A percentile compares a stretch with the other conserved stretches of the same genome.
phyloP scores from a whole-genome alignment of 2,888 invertebrate genomes.

The Steinernema hermaphroditum region DNA sequence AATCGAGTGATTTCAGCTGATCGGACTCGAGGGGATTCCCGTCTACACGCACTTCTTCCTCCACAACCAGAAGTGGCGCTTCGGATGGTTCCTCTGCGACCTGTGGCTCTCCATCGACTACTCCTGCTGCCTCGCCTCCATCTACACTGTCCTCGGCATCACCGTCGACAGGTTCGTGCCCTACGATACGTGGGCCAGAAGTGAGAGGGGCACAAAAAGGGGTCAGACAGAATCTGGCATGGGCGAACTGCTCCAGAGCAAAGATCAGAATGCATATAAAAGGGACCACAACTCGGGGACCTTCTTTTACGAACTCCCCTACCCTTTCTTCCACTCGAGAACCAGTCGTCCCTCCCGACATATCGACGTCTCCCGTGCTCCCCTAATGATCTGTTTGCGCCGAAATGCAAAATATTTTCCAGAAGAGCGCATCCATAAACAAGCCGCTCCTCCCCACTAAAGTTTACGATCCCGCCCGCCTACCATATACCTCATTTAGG shows the following conservation, averaged over 20 bases:
- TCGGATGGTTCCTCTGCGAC: slow-evolving; percentile 92
- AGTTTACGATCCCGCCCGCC: not conserved
- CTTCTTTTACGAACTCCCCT: too few species aligned
- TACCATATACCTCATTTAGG: slow-evolving; percentile 38
- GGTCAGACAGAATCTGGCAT: not conserved
- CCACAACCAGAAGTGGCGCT: slow-evolving; percentile 85
- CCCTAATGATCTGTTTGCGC: not conserved
- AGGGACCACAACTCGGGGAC: too few species aligned
- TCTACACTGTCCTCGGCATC: slow-evolving; percentile 96
- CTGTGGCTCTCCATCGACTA: slow-evolving; percentile 98
- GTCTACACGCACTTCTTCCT: slow-evolving; percentile 96
- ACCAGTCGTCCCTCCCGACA: not conserved
- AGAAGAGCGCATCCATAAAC: not conserved
- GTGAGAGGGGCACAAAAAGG: slow-evolving; percentile 29
- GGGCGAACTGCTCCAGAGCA: too few species aligned
- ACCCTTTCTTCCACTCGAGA: too few species aligned
- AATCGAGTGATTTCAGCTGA: slow-evolving; percentile 71
- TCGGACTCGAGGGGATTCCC: slow-evolving; percentile 96
- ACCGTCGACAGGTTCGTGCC: slow-evolving; percentile 82
- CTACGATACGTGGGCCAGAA: too few species aligned
- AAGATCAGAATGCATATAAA: too few species aligned
- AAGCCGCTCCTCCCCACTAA: not conserved
- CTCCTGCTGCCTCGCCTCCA: slow-evolving; percentile 93
- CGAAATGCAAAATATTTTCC: slow-evolving; percentile 1
- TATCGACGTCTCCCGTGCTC: not conserved